Evolutionary conservation across 2,888 invertebrate genomes (phyloP).

Genomic region (Choristoneura rosaceana): DNA sequence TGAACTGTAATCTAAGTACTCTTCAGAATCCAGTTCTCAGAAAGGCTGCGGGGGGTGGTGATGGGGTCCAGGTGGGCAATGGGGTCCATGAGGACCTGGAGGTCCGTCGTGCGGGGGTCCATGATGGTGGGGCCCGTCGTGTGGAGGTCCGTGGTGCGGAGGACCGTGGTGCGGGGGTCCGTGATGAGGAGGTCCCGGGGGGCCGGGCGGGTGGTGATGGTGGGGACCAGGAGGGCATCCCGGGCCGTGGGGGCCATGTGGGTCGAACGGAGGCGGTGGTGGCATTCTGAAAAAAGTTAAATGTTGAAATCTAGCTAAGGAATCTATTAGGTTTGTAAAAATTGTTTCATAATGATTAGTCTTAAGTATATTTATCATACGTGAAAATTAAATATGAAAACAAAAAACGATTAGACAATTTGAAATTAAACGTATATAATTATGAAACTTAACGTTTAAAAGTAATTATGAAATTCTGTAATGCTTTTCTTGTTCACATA

Average conservation of each 20-base stretch:
- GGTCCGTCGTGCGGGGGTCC: constrained; percentile 10
- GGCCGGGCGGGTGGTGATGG: constrained; percentile 32
- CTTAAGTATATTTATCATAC: too few species aligned
- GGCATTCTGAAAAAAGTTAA: constrained; percentile 21
- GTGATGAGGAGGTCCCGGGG: constrained; percentile 13
- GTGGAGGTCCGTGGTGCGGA: constrained; percentile 31
- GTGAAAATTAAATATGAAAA: too few species aligned
- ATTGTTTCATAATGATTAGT: too few species aligned
- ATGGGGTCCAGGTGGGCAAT: constrained; percentile 39
- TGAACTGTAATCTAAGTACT: not conserved
- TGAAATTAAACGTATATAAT: too few species aligned
- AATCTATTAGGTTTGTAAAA: too few species aligned
- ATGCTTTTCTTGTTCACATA: too few species aligned
- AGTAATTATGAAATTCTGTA: too few species aligned
- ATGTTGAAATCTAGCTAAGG: too few species aligned
- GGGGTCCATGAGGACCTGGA: constrained; percentile 16
- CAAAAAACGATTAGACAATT: too few species aligned
- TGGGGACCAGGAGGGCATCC: constrained; percentile 5
- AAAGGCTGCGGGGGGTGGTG: constrained; percentile 10
- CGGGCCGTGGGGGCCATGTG: constrained; percentile 20
- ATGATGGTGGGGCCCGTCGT: constrained; percentile 20
- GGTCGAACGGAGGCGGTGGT: constrained; percentile 18
- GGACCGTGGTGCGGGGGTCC: constrained; percentile 42
- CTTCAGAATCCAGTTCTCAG: not conserved
- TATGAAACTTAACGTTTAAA: too few species aligned